These are phyloP conservation scores for Brachystomella parvula DNA, from an alignment of 1,140 invertebrate species.

Conservation along the genomic window DNA sequence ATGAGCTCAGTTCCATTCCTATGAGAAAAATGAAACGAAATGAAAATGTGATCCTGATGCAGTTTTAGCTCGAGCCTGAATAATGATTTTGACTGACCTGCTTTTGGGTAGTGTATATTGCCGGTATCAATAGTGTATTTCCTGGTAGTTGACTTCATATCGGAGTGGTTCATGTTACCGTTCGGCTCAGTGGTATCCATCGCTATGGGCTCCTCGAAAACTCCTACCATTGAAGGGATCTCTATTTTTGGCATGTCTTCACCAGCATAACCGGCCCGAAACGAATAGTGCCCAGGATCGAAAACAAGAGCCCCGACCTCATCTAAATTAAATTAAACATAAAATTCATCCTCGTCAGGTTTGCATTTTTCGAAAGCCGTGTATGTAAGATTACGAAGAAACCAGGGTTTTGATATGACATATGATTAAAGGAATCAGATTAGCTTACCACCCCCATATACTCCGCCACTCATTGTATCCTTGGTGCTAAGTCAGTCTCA, in stretches of 20 bases:
- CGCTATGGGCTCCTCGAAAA: no score
- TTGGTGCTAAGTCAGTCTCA: no score
- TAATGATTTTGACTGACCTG: no score
- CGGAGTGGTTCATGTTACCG: no score
- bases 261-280: constrained; percentile 77
- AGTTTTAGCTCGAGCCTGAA: not conserved
- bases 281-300: constrained; percentile 84
- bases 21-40: constrained; percentile 12
- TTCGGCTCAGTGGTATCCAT: constrained; percentile 43
- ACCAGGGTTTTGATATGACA: no score
- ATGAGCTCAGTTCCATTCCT: constrained; percentile 48
- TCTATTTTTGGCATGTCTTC: constrained; percentile 90
- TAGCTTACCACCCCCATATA: constrained; percentile 42
- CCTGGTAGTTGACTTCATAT: constrained; percentile 45
- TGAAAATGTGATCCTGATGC: not conserved
- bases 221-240: constrained; percentile 73
- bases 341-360: no score
- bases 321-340: no score
- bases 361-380: no score
- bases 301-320: constrained; percentile 97
- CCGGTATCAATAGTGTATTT: constrained; percentile 78
- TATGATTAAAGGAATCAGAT: no score
- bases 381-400: no score
- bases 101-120: constrained; percentile 78
- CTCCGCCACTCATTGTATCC: no score